These are phyloP conservation scores for Limnodromus scolopaceus DNA, from an alignment of 2,797 vertebrate genomes.

Conservation along the genomic window DNA sequence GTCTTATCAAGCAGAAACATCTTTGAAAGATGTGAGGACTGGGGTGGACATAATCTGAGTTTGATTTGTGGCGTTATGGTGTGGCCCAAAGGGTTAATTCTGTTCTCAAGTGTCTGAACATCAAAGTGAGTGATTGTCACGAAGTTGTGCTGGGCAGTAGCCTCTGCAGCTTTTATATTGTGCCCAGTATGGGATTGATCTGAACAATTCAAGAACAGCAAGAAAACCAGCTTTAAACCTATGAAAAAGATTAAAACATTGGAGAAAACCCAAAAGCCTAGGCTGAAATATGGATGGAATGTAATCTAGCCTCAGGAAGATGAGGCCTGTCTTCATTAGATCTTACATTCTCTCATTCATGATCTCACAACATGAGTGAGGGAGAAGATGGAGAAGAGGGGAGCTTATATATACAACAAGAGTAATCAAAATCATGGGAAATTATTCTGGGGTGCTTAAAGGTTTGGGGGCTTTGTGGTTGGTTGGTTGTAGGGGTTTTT, in stretches of 20 bases:
- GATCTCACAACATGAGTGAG: background rate
- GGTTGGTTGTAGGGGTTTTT: background rate
- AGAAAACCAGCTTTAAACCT: background rate
- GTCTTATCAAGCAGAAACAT: background rate
- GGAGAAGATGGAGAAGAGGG: background rate
- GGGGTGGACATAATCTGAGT: background rate
- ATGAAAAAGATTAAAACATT: background rate
- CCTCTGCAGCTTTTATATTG: background rate
- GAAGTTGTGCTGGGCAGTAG: background rate
- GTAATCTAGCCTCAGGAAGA: background rate
- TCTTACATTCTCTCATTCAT: too few species aligned
- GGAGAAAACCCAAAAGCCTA: background rate
- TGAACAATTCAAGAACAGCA: background rate
- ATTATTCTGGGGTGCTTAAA: background rate
- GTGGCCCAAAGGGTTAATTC: background rate
- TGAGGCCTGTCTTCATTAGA: background rate
- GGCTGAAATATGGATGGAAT: background rate
- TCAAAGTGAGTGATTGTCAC: background rate
- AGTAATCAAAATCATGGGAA: background rate
- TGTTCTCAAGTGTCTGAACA: background rate
- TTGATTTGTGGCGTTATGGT: background rate
- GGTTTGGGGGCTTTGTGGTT: background rate
- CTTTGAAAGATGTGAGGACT: background rate
- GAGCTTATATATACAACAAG: background rate
- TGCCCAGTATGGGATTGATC: background rate